Evolutionary conservation across 2,888 invertebrate genomes (phyloP), one percentile per base, ranked within the genome.

Genomic region (Habrosyne pyritoides): DNA sequence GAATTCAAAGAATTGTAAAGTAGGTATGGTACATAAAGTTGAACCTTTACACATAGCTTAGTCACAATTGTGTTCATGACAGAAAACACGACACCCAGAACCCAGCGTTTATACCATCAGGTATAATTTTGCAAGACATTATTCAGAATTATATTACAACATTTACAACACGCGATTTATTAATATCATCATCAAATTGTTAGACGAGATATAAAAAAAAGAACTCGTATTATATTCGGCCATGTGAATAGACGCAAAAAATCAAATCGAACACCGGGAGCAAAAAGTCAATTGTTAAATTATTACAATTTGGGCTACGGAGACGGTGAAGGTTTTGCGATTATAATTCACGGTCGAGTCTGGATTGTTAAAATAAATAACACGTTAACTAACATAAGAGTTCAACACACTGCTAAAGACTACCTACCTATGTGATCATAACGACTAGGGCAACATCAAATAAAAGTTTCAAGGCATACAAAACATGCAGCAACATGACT

Each of bases 151-250:
- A 56, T 64, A 52, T 58, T 62, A 55, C 60, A 59, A 67, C 70
- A 70, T 65, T 57, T 61, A 54, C 59, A 59, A 67, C 70, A 71
- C 67, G 69, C 70, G 64, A 71, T 69, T 60, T 64, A 64, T 62
- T 52, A 57, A 62, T 61, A 54, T 54, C 66, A 59, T 63, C 64
- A 67, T 69, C 67, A 66, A 67, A 67, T 62, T 61, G 60, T 12
- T 46, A 47, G 52, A 46, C 21, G n/a, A 10, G 14, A 52, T n/a
- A n/a, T n/a, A 42, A 42, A 36, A 14, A 50, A 26, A 28, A 10
- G 14, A 1, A 28, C 28, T 10, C 24, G 24, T 28, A 53, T 28
- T 53, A 53, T 18, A 53, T 46, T 46, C 26, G 42, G 21, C 51
- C 46, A 46, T 51, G 46, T 50, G 36, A 22, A 42, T 49, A 54